A percentile compares a stretch with the other conserved stretches of the same genome.
Evolutionary conservation across 1,140 invertebrate species (phyloP).

Genomic region (Brevipalpus yothersi): DNA sequence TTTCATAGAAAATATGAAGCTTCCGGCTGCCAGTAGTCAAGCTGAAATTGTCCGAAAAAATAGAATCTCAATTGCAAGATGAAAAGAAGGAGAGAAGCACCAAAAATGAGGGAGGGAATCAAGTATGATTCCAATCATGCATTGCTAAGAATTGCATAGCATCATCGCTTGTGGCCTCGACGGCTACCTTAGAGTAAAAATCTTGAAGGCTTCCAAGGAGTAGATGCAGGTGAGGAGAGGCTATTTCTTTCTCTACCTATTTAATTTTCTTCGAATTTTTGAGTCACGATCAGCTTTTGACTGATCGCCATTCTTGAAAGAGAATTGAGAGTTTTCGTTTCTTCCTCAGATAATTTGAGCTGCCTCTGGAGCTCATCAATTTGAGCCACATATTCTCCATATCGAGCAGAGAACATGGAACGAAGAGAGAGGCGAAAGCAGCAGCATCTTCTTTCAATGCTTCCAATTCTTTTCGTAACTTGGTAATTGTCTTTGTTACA

Average conservation of each 20-base stretch:
- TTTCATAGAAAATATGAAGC: too few relatives aligned
- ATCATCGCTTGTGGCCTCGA: too few relatives aligned
- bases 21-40: too few relatives aligned
- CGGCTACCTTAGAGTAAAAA: too few relatives aligned
- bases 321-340: conserved; percentile 95
- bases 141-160: too few relatives aligned
- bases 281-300: conserved; percentile 81
- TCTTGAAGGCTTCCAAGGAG: too few relatives aligned
- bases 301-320: conserved; percentile 83
- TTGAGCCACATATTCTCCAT: conserved; percentile 94
- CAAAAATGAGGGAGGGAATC: too few relatives aligned
- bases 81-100: too few relatives aligned
- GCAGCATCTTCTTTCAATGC: conserved; percentile 92
- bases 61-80: too few relatives aligned
- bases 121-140: too few relatives aligned
- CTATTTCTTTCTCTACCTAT: conserved; percentile 44
- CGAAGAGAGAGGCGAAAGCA: conserved; percentile 92
- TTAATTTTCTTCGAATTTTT: conserved; percentile 85
- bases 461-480: conserved; percentile 75
- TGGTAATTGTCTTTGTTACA: conserved; percentile 91
- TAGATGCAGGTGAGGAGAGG: not conserved
- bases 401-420: conserved; percentile 95
- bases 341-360: conserved; percentile 70
- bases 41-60: too few relatives aligned
- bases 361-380: conserved; percentile 79